Conservation (phyloP, 2,888 invertebrate species). For the Netelia fuscicornis region DNA sequence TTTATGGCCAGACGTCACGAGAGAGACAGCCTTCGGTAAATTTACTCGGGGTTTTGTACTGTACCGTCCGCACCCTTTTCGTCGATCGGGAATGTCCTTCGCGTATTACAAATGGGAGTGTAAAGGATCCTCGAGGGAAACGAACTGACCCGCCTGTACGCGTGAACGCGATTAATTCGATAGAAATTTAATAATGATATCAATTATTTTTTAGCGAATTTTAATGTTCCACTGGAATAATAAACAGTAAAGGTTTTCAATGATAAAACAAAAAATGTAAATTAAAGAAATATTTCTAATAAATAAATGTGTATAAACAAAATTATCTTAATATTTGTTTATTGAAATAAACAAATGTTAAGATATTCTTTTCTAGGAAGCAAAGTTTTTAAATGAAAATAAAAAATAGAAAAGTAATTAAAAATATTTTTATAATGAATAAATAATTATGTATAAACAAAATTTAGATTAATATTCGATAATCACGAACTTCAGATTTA, state of each 20-base stretch:
- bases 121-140: conserved; percentile 60
- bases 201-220: not conserved
- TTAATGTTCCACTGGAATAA: not conserved
- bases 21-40: conserved; percentile 10
- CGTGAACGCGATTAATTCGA: conserved; percentile 29
- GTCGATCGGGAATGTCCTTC: not conserved
- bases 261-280: not conserved
- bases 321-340: no score
- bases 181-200: conserved; percentile 7
- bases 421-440: no score
- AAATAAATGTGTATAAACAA: not conserved
- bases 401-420: no score
- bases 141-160: conserved; percentile 16
- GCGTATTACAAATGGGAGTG: not conserved
- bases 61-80: conserved; percentile 26
- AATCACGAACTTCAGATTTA: no score
- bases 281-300: not conserved
- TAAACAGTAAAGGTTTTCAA: not conserved
- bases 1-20: conserved; percentile 50
- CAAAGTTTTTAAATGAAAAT: no score
- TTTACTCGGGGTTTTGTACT: not conserved
- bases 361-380: no score
- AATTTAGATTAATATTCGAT: no score
- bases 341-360: no score
- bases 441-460: no score